phyloP scores from a whole-genome alignment of 1,140 invertebrate species.

The Propsilocerus akamusi region DNA sequence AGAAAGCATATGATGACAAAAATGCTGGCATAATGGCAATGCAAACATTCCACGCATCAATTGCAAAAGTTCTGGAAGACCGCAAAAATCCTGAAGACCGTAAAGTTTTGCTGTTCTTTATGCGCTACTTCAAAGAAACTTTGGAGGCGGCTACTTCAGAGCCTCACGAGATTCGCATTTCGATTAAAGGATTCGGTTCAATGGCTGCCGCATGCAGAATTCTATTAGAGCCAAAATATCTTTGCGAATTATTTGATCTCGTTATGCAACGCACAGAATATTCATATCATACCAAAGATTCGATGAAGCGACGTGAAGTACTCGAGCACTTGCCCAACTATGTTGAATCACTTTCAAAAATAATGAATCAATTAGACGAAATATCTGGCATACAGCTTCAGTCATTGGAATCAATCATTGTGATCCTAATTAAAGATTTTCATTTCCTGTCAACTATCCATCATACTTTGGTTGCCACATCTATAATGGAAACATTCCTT shows the following conservation, averaged over 20 bases:
- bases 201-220: slow-evolving; percentile 14
- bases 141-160: slow-evolving; percentile 7
- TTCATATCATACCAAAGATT: slow-evolving; percentile 15
- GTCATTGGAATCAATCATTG: slow-evolving; percentile 17
- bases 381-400: slow-evolving; percentile 23
- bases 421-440: slow-evolving; percentile 28
- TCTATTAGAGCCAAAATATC: slow-evolving; percentile 11
- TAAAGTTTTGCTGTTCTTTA: slow-evolving; percentile 14
- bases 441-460: slow-evolving; percentile 19
- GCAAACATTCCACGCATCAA: slow-evolving; percentile 17
- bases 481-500: slow-evolving; percentile 22
- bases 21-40: slow-evolving; percentile 14
- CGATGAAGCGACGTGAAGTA: slow-evolving; percentile 9
- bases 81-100: slow-evolving; percentile 9
- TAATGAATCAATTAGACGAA: slow-evolving; percentile 18
- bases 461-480: slow-evolving; percentile 15
- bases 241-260: slow-evolving; percentile 13
- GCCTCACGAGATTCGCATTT: slow-evolving; percentile 14
- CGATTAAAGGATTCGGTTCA: slow-evolving; percentile 20
- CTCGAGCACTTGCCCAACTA: slow-evolving; percentile 18
- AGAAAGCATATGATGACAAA: slow-evolving; percentile 10
- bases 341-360: slow-evolving; percentile 19
- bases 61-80: slow-evolving; percentile 14
- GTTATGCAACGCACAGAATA: slow-evolving; percentile 20
- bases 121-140: slow-evolving; percentile 9